A percentile compares a stretch with the other conserved stretches of the same genome.
phyloP scores from a whole-genome alignment of 2,797 vertebrate genomes.

The Erethizon dorsatum region DNA sequence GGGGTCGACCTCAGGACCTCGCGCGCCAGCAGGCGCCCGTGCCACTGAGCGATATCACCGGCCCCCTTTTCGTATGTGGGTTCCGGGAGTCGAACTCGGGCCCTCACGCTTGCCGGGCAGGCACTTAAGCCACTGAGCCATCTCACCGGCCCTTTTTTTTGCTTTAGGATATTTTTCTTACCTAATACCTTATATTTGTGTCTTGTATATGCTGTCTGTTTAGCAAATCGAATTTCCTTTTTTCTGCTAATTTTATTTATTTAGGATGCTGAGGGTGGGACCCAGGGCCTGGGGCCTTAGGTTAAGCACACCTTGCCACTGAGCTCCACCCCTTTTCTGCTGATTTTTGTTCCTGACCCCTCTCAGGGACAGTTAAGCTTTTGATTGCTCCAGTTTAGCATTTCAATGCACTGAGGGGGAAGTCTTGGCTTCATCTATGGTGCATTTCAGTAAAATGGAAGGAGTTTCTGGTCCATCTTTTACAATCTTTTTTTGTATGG shows the following conservation, averaged over 20 bases:
- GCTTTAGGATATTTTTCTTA: background rate
- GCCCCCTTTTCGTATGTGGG: too few relatives aligned
- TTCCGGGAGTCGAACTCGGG: too few relatives aligned
- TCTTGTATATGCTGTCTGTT: background rate
- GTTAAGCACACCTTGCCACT: too few relatives aligned
- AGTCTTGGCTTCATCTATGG: constrained; percentile 12
- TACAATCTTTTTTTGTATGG: background rate
- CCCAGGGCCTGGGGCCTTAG: background rate
- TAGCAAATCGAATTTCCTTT: background rate
- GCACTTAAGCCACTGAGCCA: too few relatives aligned
- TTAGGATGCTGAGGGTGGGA: background rate
- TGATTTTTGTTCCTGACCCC: constrained; percentile 13
- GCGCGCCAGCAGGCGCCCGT: too few relatives aligned
- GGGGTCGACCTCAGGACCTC: too few relatives aligned
- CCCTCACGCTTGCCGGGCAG: too few relatives aligned
- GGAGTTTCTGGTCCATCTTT: background rate
- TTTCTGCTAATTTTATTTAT: background rate
- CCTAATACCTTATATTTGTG: background rate
- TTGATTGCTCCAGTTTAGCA: constrained; percentile 21
- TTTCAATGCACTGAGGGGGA: background rate
- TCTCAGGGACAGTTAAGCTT: background rate
- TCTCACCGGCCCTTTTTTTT: too few relatives aligned
- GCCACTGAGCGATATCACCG: too few relatives aligned
- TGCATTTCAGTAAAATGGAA: background rate
- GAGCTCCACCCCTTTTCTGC: background rate